A percentile compares a stretch with the other conserved stretches of the same genome.
These are phyloP conservation scores for Paragorgia papillata DNA, from an alignment of 92 coral and sea anemone genomes.

Conservation along the genomic window DNA sequence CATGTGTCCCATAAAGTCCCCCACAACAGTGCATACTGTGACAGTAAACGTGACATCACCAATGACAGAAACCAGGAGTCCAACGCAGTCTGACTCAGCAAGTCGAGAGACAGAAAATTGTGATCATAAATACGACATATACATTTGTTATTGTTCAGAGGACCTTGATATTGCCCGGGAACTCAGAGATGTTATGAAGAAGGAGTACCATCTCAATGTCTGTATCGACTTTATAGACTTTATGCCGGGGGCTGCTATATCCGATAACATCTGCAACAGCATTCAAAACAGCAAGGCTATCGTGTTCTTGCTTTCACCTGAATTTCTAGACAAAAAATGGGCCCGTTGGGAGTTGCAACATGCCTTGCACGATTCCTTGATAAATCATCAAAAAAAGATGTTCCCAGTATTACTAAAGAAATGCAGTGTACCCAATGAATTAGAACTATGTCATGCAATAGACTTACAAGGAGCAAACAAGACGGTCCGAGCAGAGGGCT, in stretches of 20 bases:
- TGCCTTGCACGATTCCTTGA: conserved; percentile 14
- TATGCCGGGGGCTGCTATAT: conserved; percentile 11
- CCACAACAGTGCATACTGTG: not conserved
- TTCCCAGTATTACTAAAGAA: conserved; percentile 24
- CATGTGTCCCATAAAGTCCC: not conserved
- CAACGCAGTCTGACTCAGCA: not conserved
- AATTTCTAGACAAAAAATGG: conserved; percentile 2
- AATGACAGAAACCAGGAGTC: not conserved
- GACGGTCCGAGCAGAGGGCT: not conserved
- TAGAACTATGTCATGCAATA: not conserved
- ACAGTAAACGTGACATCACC: no score
- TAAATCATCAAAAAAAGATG: conserved; percentile 1
- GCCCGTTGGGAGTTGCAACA: conserved; percentile 27
- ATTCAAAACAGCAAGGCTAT: conserved; percentile 9
- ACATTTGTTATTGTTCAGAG: not conserved
- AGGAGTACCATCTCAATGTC: conserved; percentile 13
- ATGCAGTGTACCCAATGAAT: conserved; percentile 13
- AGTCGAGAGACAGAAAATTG: not conserved
- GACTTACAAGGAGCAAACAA: not conserved
- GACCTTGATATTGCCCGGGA: not conserved
- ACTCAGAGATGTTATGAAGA: conserved; percentile 1
- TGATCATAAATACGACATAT: not conserved
- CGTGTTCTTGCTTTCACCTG: conserved; percentile 19
- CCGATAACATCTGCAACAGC: conserved; percentile 24
- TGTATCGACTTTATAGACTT: conserved; percentile 30